Evolutionary conservation across 64 coral and sea anemone genomes (phyloP).

Genomic region (Actinia equina): DNA sequence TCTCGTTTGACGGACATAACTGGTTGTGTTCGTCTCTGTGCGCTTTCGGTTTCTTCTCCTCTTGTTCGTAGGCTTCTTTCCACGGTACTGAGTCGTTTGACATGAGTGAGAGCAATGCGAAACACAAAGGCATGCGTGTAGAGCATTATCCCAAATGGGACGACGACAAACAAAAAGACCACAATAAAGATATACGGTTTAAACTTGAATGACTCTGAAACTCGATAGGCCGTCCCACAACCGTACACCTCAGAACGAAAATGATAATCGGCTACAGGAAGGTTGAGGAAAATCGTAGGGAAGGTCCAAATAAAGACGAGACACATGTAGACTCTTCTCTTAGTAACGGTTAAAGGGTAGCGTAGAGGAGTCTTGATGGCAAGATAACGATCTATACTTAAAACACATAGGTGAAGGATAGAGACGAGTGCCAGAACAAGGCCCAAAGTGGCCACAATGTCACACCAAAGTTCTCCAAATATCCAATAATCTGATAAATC

Average conservation of each 20-base stretch:
- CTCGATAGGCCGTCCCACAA: slow-evolving; percentile 13
- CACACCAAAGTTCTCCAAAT: slow-evolving; percentile 59
- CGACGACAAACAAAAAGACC: slow-evolving; percentile 40
- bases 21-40: neutral
- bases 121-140: slow-evolving; percentile 71
- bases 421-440: slow-evolving; percentile 71
- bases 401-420: slow-evolving; percentile 73
- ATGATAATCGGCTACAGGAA: slow-evolving; percentile 55
- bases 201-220: neutral
- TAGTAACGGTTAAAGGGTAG: slow-evolving; percentile 62
- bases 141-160: slow-evolving; percentile 66
- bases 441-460: slow-evolving; percentile 41
- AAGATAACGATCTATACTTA: slow-evolving; percentile 87
- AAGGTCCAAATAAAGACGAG: slow-evolving; percentile 61
- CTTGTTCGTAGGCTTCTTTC: slow-evolving; percentile 43
- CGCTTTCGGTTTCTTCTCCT: neutral
- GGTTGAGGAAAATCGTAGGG: slow-evolving; percentile 40
- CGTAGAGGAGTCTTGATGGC: slow-evolving; percentile 83
- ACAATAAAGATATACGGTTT: slow-evolving; percentile 66
- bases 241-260: slow-evolving; percentile 80
- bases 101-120: slow-evolving; percentile 60
- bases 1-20: slow-evolving; percentile 54
- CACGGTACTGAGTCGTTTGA: slow-evolving; percentile 38
- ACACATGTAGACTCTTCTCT: slow-evolving; percentile 21
- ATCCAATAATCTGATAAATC: slow-evolving; percentile 61